Conservation (phyloP, 2,888 invertebrate species). For the Brachynemurus nebulosus region DNA sequence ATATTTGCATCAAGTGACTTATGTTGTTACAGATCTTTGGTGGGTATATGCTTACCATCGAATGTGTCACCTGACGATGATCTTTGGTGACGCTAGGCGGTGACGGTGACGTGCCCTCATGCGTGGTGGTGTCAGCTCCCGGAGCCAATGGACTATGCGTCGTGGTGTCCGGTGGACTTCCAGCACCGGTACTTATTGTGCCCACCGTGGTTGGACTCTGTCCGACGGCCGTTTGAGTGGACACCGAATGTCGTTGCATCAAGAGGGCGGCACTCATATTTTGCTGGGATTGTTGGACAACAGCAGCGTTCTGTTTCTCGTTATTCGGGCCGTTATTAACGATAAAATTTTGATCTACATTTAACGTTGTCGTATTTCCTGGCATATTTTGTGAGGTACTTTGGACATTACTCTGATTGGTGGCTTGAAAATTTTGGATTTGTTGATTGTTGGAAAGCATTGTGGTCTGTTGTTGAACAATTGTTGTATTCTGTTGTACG, state of each 20-base stretch:
- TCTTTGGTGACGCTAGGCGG: conserved; percentile 28
- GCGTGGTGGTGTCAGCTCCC: conserved; percentile 33
- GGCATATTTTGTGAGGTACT: conserved; percentile 25
- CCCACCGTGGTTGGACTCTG: conserved; percentile 32
- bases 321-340: conserved; percentile 27
- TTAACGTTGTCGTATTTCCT: conserved; percentile 33
- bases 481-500: conserved; percentile 74
- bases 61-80: conserved; percentile 28
- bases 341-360: conserved; percentile 45
- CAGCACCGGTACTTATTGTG: conserved; percentile 31
- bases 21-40: too few species aligned
- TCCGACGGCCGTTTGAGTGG: conserved; percentile 56
- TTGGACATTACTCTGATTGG: conserved; percentile 27
- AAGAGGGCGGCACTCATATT: conserved; percentile 24
- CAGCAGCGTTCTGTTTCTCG: conserved; percentile 13
- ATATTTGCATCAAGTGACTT: too few species aligned
- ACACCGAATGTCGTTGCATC: conserved; percentile 46
- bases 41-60: conserved; percentile 29
- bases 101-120: conserved; percentile 31
- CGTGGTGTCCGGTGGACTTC: conserved; percentile 72
- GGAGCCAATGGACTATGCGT: conserved; percentile 67
- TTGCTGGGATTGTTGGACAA: conserved; percentile 12
- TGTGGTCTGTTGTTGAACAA: conserved; percentile 69
- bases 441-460: conserved; percentile 56
- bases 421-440: conserved; percentile 33